Evolutionary conservation across 2,797 vertebrate species (phyloP), one percentile per base, ranked within the genome.

Genomic region (Enteromius mattozi): DNA sequence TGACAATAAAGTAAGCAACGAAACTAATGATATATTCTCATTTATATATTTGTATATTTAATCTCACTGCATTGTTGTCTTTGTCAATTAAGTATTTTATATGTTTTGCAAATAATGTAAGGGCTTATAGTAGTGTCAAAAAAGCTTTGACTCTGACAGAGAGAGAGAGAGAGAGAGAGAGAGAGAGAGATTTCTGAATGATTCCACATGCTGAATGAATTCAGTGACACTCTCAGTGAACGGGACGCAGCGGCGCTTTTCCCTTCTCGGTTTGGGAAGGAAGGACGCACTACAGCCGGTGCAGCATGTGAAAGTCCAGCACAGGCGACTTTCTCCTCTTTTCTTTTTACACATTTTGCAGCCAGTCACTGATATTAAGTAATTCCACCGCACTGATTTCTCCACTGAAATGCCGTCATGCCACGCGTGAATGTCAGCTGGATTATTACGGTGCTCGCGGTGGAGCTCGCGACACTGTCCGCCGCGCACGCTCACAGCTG

Each of bases 401-500:
- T 85, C 90, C 88, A 85, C 90, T 93, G 95, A 93, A 91, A 95
- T 95, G 95, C 94, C 91, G 94, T 93, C 91, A 96, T 96, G 95
- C 95, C 93, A 92, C 94, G 93, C 87, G 92, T 95, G 61, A 94
- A 90, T 91, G 85, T 89, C 75, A 78, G 92, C 69, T 94, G 94
- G 94, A 92, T 94, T 89, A 87, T 92, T 81, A 83, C 90, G 2
- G 89, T 91, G 86, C 82, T 91, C 63, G 78, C 86, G 5, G 89
- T 94, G 65, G 89, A 91, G 7, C 88, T 95, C 78, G 81, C 85
- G 87, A 88, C 16, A 17, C 88, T 89, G 65, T 86, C 87, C 61
- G 82, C 78, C 80, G 93, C 86, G 87, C 90, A 87, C 87, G 90
- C 94, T 45, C 95, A 97, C 88, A 98, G 96, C 94, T 98, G 97